phyloP scores from a whole-genome alignment of 2,888 invertebrate genomes.

The Griposia aprilina region DNA sequence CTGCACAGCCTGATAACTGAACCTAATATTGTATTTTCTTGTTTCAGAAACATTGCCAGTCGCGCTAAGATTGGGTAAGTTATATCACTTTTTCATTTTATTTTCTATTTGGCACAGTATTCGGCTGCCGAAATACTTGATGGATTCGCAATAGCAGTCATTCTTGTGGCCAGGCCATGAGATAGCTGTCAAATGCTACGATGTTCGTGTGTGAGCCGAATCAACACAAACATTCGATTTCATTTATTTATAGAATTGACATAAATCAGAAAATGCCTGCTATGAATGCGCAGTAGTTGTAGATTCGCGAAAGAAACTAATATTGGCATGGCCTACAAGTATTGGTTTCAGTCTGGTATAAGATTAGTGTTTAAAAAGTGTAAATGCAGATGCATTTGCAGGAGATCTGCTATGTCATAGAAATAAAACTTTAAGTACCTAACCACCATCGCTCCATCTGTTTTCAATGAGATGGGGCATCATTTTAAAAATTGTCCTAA shows the following conservation, averaged over 20 bases:
- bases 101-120: neutral
- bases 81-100: neutral
- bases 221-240: neutral
- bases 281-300: neutral
- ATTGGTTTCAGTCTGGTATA: neutral
- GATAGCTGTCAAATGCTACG: neutral
- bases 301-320: neutral
- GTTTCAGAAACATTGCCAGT: conserved; percentile 53
- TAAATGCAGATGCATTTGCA: neutral
- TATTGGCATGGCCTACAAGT: too few relatives aligned
- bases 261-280: neutral
- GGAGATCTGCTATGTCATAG: neutral
- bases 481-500: neutral
- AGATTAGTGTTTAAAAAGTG: neutral
- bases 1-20: neutral
- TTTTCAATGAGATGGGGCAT: neutral
- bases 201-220: neutral
- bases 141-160: conserved; percentile 21
- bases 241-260: neutral
- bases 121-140: neutral
- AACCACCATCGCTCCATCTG: neutral
- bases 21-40: conserved; percentile 33
- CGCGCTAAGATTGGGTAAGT: conserved; percentile 58
- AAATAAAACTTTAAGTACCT: neutral
- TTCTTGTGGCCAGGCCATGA: neutral